Evolutionary conservation across 2,888 invertebrate species (phyloP), one percentile per base, ranked within the genome.

Genomic region (Balanococcus diminutus): DNA sequence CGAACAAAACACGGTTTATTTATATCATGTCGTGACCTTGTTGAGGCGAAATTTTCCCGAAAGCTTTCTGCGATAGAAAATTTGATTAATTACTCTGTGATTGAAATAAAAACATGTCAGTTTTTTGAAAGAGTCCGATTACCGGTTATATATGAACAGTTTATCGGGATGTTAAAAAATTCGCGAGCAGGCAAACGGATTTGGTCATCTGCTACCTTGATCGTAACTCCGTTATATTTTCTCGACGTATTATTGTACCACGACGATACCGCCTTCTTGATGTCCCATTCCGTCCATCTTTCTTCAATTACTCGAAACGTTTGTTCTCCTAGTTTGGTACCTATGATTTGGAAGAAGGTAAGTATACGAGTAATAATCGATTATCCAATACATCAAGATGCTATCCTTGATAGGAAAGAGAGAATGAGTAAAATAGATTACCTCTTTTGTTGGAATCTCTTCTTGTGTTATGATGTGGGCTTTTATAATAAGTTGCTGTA

Each of bases 91-190:
- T 75, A 75, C 75, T 75, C 75, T 75, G 75, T 75, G 75, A 75
- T 75, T 75, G 75, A 25, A 75, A 61, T 61, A 61, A 61, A 61
- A 61, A 61, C 61, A 22, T 61, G 61, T 61, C 61, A 61, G 61
- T 61, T 79, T 42, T 79, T 46, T 46, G 81, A 46, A 46, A 81
- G 46, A 46, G 22, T 81, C 81, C 46, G 81, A 42, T 28, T 81
- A 81, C 81, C 81, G 46, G 46, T 82, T 56, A 51, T 46, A 32
- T 56, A 39, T 25, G 84, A 84, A 75, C 84, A 84, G 67, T 84
- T 75, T 22, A 84, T 19, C 75, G 36, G 28, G 28, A 67, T 36
- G 84, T n/a, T 75, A 42, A 84, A 84, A 31, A 84, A 28, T 75
- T 72, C 39, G 46, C 36, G 32, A 39, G 84, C 84, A 28, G 72